phyloP scores from a whole-genome alignment of 2,888 invertebrate species.

The Buathra laborator region DNA sequence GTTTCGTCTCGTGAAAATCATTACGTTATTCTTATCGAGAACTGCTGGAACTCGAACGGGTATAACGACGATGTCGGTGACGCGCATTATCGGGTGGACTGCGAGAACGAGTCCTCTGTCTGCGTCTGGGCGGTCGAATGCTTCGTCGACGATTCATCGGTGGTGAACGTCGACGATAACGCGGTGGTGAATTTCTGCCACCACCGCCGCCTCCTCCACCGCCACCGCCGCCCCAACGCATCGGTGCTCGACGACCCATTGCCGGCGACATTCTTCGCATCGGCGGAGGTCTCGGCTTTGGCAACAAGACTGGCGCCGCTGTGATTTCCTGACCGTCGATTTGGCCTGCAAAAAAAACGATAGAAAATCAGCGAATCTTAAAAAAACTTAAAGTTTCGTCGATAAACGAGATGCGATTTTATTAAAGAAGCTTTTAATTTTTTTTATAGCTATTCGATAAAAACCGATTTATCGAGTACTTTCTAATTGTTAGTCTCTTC shows the following conservation, averaged over 20 bases:
- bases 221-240: constrained; percentile 86
- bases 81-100: constrained; percentile 86
- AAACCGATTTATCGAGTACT: too few species aligned
- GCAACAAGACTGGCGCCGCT: constrained; percentile 96
- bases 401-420: neutral
- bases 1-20: constrained; percentile 15
- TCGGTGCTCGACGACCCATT: constrained; percentile 86
- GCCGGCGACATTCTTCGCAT: constrained; percentile 83
- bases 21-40: constrained; percentile 86
- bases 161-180: constrained; percentile 84
- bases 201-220: constrained; percentile 85
- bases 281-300: constrained; percentile 89
- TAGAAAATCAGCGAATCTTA: neutral
- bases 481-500: too few species aligned
- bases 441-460: too few species aligned
- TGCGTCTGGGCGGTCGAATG: constrained; percentile 87
- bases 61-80: constrained; percentile 89
- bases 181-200: constrained; percentile 86
- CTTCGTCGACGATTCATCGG: constrained; percentile 86
- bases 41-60: constrained; percentile 91
- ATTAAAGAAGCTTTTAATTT: neutral
- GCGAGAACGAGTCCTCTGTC: constrained; percentile 87
- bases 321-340: constrained; percentile 98
- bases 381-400: neutral
- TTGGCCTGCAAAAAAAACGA: constrained; percentile 88